These are phyloP conservation scores for Cantharis rufa DNA, from an alignment of 2,888 invertebrate species.

Conservation along the genomic window DNA sequence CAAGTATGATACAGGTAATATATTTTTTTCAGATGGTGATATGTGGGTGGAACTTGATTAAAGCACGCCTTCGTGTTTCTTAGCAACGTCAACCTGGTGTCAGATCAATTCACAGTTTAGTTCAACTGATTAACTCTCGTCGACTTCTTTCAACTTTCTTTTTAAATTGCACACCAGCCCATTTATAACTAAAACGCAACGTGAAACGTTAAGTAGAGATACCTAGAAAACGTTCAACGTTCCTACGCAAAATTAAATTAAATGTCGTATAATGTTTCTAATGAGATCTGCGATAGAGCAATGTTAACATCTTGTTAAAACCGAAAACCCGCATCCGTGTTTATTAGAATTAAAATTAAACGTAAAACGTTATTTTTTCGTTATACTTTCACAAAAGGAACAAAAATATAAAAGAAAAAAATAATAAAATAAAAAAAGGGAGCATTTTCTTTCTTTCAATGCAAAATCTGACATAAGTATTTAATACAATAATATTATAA, in stretches of 20 bases:
- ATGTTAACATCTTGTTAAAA: not conserved
- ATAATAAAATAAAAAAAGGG: no score
- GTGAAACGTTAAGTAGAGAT: not conserved
- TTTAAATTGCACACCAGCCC: not conserved
- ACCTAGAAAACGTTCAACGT: not conserved
- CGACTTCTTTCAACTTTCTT: not conserved
- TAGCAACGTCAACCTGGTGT: constrained; percentile 49
- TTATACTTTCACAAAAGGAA: no score
- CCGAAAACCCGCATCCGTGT: not conserved
- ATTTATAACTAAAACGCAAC: not conserved
- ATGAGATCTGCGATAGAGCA: not conserved
- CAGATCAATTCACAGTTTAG: constrained; percentile 48
- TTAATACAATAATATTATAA: no score
- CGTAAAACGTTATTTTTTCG: not conserved
- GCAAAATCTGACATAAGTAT: no score
- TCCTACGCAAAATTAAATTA: not conserved
- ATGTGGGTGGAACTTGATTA: constrained; percentile 20
- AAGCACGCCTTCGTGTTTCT: constrained; percentile 46
- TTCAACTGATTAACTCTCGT: constrained; percentile 40
- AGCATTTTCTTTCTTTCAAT: no score
- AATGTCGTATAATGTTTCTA: not conserved
- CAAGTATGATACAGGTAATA: constrained; percentile 40
- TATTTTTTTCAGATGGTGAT: constrained; percentile 12
- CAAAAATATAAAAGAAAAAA: no score
- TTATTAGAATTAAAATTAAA: not conserved